Base-by-base conservation (phyloP, 2,797 vertebrate genomes). In the Myotis vivesi region DNA sequence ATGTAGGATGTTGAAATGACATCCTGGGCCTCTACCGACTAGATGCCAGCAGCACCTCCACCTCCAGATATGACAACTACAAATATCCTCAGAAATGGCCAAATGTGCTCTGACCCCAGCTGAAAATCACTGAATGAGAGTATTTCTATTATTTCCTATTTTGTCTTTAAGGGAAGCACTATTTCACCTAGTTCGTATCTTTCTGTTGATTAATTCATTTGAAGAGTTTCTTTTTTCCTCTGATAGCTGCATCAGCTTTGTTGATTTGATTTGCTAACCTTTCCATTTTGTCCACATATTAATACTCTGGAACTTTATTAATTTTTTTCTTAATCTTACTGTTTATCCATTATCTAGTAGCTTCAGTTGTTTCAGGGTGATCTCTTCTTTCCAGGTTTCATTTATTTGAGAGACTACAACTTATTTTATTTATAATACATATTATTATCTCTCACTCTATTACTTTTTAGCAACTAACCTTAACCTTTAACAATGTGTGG, bases 101-200 rank as follows among this genome's bases (percentile, higher is more conserved):
- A 89, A 75, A 84, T 62, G 36, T 76, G 10, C 53, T 80, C 44
- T 75, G 41, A 46, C 12, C 16, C 5, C 4, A 68, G 51, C 23
- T 79, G 33, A 72, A 4, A 92, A 89, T 72, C 68, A 75, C 11
- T 62, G 76, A 92, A 15, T 79, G 66, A 55, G 22, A 25, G 8
- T 68, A 38, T 87, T 81, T 87, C 72, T 94, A 73, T 64, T 94
- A 38, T 81, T 96, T 88, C 30, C n/a, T 53, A 90, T 86, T 94
- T 87, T 83, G 36, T 91, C 13, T 91, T 83, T 33, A 95, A 68
- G 46, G 59, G 46, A 62, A 92, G 22, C 38, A 82, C 23, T 51
- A 81, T 72, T 94, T 95, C 55, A 95, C 36, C 30, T 77, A 51
- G 10, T 36, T 72, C 5, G 59, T 68, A 89, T 81, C 33, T 90